Conservation (phyloP, 2,797 vertebrate genomes). For the Masticophis lateralis region DNA sequence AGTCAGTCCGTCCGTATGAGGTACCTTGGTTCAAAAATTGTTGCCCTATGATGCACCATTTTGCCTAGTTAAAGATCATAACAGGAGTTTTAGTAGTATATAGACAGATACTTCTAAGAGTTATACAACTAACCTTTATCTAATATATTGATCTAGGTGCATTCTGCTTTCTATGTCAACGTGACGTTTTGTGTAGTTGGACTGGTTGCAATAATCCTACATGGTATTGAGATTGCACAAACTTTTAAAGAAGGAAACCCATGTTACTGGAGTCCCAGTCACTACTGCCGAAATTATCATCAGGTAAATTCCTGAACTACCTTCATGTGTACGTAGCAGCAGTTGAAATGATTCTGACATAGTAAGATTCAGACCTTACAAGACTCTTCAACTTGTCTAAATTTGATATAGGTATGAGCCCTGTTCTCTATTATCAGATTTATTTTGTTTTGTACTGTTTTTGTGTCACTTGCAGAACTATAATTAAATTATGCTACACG, state of each 20-base stretch:
- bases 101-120: neutral
- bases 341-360: neutral
- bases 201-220: slow-evolving; percentile 22
- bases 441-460: neutral
- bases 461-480: neutral
- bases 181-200: slow-evolving; percentile 7
- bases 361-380: neutral
- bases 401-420: neutral
- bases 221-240: slow-evolving; percentile 1
- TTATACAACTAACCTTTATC: neutral
- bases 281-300: neutral
- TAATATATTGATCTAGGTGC: slow-evolving; percentile 33
- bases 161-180: slow-evolving; percentile 22
- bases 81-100: neutral
- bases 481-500: neutral
- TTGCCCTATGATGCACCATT: neutral
- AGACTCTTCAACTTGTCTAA: neutral
- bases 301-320: neutral
- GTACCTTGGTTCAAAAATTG: neutral
- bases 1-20: neutral
- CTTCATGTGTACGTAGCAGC: neutral
- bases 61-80: neutral
- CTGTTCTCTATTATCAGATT: neutral
- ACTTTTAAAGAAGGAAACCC: rapidly evolving
- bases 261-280: neutral